These are phyloP conservation scores for Pholis gunnellus DNA, from an alignment of 2,113 vertebrate species.

Conservation along the genomic window DNA sequence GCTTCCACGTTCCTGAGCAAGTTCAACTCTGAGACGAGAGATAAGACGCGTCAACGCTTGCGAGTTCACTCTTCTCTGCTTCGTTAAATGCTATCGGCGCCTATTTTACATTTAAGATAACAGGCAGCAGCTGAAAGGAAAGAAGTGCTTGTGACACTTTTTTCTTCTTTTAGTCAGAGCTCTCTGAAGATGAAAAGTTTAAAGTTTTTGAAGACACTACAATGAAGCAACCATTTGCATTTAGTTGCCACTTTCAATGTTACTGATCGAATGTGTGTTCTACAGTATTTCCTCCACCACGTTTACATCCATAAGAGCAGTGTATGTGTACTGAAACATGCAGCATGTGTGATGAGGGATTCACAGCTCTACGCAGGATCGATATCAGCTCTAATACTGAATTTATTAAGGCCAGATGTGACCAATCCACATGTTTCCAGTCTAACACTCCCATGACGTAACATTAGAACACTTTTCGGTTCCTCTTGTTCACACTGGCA, in stretches of 20 bases:
- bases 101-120: conserved; percentile 55
- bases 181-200: neutral
- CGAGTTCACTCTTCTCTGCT: conserved; percentile 12
- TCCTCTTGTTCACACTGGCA: neutral
- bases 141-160: neutral
- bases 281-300: neutral
- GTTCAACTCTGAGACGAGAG: conserved; percentile 88
- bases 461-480: neutral
- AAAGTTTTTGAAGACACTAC: neutral
- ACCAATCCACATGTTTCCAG: neutral
- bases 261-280: too few relatives aligned
- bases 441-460: neutral
- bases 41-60: conserved; percentile 24
- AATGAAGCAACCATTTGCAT: neutral
- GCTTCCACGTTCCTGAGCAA: conserved; percentile 95
- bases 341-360: neutral
- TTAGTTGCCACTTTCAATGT: neutral
- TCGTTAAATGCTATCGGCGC: conserved; percentile 31
- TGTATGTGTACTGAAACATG: neutral
- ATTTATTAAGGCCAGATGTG: neutral
- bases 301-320: neutral
- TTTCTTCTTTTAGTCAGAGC: conserved; percentile 4
- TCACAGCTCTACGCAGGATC: neutral
- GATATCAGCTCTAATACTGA: neutral
- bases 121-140: neutral